Conservation (phyloP, 2,113 vertebrate genomes). For the Phodopus roborovskii region DNA sequence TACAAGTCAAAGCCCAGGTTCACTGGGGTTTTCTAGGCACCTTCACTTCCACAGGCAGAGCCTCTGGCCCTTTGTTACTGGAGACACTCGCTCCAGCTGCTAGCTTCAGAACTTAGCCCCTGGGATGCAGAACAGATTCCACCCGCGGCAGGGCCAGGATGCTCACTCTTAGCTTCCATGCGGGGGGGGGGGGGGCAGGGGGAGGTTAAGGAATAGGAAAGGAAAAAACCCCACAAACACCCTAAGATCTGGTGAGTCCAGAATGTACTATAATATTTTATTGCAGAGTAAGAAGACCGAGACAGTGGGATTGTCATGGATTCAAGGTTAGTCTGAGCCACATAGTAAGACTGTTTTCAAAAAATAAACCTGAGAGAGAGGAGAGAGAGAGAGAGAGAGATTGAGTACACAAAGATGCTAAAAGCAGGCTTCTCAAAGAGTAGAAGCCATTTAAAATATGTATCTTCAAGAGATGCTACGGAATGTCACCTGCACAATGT, state of each 20-base stretch:
- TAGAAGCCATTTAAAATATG: not conserved
- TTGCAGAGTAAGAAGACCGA: not conserved
- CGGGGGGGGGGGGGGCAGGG: not conserved
- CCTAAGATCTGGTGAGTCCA: not conserved
- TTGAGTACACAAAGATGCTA: no score
- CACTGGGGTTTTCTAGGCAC: constrained; percentile 68
- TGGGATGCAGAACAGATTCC: constrained; percentile 35
- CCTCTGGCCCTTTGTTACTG: constrained; percentile 64
- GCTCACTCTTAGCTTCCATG: not conserved
- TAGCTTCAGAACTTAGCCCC: constrained; percentile 41
- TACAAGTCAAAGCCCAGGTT: constrained; percentile 82
- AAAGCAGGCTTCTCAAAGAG: not conserved
- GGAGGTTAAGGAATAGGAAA: no score
- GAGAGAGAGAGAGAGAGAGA: no score
- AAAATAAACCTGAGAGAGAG: not conserved
- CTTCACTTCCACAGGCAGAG: constrained; percentile 68
- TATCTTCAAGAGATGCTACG: not conserved
- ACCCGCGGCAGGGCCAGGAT: constrained; percentile 17
- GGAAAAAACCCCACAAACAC: not conserved
- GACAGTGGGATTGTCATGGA: not conserved
- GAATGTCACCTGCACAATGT: not conserved
- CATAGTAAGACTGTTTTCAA: not conserved
- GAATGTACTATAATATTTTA: not conserved
- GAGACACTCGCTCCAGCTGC: constrained; percentile 50
- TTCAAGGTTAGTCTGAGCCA: not conserved